phyloP scores from a whole-genome alignment of 1,140 invertebrate genomes.

The Brachionus angularis region DNA sequence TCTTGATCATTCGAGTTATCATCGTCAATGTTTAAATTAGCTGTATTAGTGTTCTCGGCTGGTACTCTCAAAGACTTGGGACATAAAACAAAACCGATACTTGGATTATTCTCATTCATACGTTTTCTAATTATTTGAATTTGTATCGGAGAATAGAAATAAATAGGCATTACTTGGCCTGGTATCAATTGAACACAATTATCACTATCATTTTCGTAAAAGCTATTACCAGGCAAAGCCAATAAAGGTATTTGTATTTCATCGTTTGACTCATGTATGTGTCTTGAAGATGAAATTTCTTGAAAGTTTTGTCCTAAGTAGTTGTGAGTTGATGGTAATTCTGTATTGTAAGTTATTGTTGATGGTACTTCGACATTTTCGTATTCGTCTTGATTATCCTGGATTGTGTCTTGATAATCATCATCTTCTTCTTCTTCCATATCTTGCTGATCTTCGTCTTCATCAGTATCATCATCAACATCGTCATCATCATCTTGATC shows the following conservation, averaged over 20 bases:
- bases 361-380: background rate
- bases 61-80: background rate
- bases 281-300: slow-evolving; percentile 8
- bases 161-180: slow-evolving; percentile 41
- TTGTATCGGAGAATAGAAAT: slow-evolving; percentile 31
- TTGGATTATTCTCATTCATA: slow-evolving; percentile 12
- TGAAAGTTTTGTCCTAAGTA: slow-evolving; percentile 35
- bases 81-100: background rate
- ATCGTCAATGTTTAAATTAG: background rate
- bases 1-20: background rate
- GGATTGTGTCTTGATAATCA: too few relatives aligned
- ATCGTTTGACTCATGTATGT: background rate
- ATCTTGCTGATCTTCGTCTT: background rate
- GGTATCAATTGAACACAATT: slow-evolving; percentile 41
- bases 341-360: slow-evolving; percentile 19
- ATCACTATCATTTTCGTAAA: slow-evolving; percentile 23
- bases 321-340: slow-evolving; percentile 17
- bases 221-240: background rate
- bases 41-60: background rate
- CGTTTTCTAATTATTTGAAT: slow-evolving; percentile 23
- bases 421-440: background rate
- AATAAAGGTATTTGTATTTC: slow-evolving; percentile 34
- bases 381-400: slow-evolving; percentile 1
- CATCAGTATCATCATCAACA: background rate
- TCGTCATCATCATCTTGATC: slow-evolving; percentile 10